Conservation (phyloP, 1,140 invertebrate species). For the Ectropis grisescens region DNA sequence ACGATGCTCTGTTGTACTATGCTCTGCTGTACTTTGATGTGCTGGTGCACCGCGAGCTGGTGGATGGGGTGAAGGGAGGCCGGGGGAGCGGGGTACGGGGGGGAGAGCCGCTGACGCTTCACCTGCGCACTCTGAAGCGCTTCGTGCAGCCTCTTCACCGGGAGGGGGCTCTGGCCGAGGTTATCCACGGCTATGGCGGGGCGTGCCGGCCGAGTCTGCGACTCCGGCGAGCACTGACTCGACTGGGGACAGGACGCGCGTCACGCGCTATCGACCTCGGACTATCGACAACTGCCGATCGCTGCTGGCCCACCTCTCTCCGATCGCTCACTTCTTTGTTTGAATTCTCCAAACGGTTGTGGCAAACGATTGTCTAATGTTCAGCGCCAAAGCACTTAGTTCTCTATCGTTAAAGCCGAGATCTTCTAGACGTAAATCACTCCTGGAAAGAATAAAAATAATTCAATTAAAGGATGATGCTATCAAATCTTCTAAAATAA, state of each 20-base stretch:
- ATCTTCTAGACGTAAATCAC: constrained; percentile 43
- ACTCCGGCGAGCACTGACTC: constrained; percentile 55
- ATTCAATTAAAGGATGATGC: constrained; percentile 9
- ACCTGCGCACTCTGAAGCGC: constrained; percentile 63
- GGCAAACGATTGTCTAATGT: constrained; percentile 25
- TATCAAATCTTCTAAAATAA: background rate
- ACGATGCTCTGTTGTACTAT: constrained; percentile 61
- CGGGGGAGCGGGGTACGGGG: constrained; percentile 47
- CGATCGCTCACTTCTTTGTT: too few relatives aligned
- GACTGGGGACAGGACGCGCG: constrained; percentile 45
- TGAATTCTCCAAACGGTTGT: too few relatives aligned
- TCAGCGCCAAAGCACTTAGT: constrained; percentile 38
- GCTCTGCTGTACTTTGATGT: constrained; percentile 62
- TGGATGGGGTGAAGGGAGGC: constrained; percentile 50
- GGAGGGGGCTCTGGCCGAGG: constrained; percentile 62
- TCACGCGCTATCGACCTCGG: constrained; percentile 28
- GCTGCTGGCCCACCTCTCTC: too few relatives aligned
- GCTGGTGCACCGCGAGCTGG: constrained; percentile 58
- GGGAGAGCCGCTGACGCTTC: constrained; percentile 63
- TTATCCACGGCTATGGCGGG: constrained; percentile 65
- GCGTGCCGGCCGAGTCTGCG: constrained; percentile 60
- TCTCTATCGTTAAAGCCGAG: constrained; percentile 38
- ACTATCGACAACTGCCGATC: constrained; percentile 35
- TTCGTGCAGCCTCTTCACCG: constrained; percentile 67
- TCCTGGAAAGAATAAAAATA: constrained; percentile 48